A percentile compares a stretch with the other conserved stretches of the same genome.
Evolutionary conservation across 2,797 vertebrate species (phyloP).

Genomic region (Sternotherus odoratus): DNA sequence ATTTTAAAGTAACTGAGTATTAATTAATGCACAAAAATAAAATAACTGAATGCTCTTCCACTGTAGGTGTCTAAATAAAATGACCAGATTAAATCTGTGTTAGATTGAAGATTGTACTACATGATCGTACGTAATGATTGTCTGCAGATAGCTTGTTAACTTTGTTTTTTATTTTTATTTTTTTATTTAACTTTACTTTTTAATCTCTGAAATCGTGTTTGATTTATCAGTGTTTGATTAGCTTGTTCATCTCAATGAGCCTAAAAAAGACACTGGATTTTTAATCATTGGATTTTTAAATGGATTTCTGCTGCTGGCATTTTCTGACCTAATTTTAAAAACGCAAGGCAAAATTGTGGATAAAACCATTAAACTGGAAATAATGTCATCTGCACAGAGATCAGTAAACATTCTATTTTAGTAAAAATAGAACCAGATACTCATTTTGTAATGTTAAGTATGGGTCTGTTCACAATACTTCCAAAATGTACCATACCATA

Average conservation of each 20-base stretch:
- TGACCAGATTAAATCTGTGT: neutral
- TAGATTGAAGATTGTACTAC: neutral
- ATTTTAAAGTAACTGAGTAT: neutral
- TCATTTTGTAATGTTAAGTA: neutral
- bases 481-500: neutral
- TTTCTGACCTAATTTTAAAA: constrained; percentile 75
- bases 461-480: neutral
- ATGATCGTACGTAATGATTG: neutral
- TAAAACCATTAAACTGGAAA: constrained; percentile 68
- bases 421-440: neutral
- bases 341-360: constrained; percentile 49
- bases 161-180: neutral
- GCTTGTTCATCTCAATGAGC: constrained; percentile 53
- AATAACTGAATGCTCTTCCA: neutral
- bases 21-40: neutral
- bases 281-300: constrained; percentile 69
- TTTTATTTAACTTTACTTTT: constrained; percentile 1
- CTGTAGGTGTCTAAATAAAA: neutral
- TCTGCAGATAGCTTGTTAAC: neutral
- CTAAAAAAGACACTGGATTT: constrained; percentile 54
- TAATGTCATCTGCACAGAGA: constrained; percentile 31
- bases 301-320: constrained; percentile 75
- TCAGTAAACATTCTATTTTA: constrained; percentile 1
- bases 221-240: constrained; percentile 59
- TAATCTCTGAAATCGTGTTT: constrained; percentile 38